Conservation (phyloP, 2,113 vertebrate genomes). For the Aegotheles bennettii region DNA sequence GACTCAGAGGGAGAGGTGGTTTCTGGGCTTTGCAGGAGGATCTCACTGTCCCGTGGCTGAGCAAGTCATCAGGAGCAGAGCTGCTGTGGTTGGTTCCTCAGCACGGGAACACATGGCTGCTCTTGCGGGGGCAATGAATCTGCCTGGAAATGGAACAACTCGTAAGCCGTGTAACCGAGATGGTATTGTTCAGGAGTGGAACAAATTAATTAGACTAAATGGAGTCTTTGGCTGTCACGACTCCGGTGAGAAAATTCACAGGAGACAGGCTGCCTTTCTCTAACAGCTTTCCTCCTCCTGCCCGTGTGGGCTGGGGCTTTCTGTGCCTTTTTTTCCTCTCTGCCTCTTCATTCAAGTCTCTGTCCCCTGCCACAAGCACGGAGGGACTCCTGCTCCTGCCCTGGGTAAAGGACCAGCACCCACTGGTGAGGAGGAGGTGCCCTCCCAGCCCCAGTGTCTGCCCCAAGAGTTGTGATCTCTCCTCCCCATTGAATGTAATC, state of each 20-base stretch:
- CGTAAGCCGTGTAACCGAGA: neutral
- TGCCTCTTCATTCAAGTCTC: neutral
- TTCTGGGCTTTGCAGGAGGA: neutral
- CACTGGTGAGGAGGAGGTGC: rapidly evolving
- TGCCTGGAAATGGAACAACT: constrained; percentile 6
- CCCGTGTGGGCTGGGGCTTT: neutral
- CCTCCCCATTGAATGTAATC: neutral
- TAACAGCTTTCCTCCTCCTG: neutral
- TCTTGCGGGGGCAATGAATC: neutral
- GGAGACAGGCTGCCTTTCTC: neutral
- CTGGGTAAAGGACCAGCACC: neutral
- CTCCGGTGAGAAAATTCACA: neutral
- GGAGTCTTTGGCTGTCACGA: constrained; percentile 2
- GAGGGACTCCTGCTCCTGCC: neutral
- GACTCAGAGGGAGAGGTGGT: neutral
- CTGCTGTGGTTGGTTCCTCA: neutral
- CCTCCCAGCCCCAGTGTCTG: neutral
- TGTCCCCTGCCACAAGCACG: neutral
- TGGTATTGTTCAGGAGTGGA: constrained; percentile 35
- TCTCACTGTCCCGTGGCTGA: neutral
- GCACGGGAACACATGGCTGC: neutral
- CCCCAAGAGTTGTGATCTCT: neutral
- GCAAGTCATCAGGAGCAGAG: neutral
- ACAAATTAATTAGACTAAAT: constrained; percentile 44
- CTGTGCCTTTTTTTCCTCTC: neutral